These are phyloP conservation scores for Bacillus rossius DNA, from an alignment of 1,140 invertebrate species.

Conservation along the genomic window DNA sequence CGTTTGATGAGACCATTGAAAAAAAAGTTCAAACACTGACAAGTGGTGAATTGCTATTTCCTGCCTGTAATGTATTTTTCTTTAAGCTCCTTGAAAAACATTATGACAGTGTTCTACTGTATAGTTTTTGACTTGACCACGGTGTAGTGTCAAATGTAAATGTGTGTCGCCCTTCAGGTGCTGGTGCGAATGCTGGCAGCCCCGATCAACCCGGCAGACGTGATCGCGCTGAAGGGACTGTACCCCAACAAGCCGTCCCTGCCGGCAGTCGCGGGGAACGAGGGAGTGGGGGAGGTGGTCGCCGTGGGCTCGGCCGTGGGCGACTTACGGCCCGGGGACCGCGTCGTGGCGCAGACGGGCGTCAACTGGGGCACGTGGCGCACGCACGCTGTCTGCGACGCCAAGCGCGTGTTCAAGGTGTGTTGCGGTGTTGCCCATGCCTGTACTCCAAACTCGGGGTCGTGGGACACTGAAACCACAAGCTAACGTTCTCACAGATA, in stretches of 20 bases:
- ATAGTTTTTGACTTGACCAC: no score
- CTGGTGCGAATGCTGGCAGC: conserved; percentile 84
- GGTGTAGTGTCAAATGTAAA: no score
- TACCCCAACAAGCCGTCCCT: conserved; percentile 86
- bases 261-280: conserved; percentile 83
- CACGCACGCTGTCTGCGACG: conserved; percentile 57
- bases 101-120: no score
- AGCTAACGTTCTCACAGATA: no score
- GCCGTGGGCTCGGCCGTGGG: conserved; percentile 61
- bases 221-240: conserved; percentile 96
- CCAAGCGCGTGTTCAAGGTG: conserved; percentile 61
- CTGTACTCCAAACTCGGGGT: no score
- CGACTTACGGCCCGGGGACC: conserved; percentile 65
- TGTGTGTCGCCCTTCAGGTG: conserved; percentile 42
- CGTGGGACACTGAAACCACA: no score
- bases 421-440: no score
- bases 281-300: conserved; percentile 86
- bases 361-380: conserved; percentile 83
- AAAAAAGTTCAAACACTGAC: no score
- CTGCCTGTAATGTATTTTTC: no score
- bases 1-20: no score
- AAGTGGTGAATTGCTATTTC: no score
- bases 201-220: conserved; percentile 96
- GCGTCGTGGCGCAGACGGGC: conserved; percentile 65
- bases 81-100: no score